phyloP scores from a whole-genome alignment of 2,797 vertebrate species.

The Eulemur mongoz region DNA sequence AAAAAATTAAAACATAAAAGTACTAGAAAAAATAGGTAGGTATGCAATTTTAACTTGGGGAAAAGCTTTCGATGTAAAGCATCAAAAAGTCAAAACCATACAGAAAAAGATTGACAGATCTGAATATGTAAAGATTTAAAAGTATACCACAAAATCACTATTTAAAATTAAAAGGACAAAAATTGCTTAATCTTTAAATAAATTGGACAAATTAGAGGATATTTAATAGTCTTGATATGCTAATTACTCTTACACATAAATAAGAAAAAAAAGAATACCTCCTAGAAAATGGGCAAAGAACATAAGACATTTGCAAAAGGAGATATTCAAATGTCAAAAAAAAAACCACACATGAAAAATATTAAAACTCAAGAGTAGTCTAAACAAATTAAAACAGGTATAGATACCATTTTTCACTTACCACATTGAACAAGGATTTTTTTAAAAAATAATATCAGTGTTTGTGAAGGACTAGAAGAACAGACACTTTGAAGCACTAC shows the following conservation, averaged over 20 bases:
- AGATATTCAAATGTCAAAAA: not conserved
- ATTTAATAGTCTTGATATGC: not conserved
- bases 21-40: not conserved
- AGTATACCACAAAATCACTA: not conserved
- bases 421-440: not conserved
- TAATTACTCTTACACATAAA: not conserved
- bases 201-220: not conserved
- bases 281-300: not conserved
- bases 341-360: not conserved
- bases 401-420: not conserved
- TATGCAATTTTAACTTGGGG: not conserved
- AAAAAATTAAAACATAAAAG: conserved; percentile 21
- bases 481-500: not conserved
- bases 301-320: not conserved
- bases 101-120: not conserved
- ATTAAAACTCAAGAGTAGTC: not conserved
- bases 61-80: not conserved
- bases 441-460: not conserved
- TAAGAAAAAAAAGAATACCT: not conserved
- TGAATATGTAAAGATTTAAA: not conserved
- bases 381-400: not conserved
- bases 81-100: not conserved
- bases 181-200: not conserved
- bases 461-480: not conserved
- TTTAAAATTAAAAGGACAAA: not conserved